phyloP scores from a whole-genome alignment of 2,888 invertebrate species.

The Tenthredo scrophulariae region DNA sequence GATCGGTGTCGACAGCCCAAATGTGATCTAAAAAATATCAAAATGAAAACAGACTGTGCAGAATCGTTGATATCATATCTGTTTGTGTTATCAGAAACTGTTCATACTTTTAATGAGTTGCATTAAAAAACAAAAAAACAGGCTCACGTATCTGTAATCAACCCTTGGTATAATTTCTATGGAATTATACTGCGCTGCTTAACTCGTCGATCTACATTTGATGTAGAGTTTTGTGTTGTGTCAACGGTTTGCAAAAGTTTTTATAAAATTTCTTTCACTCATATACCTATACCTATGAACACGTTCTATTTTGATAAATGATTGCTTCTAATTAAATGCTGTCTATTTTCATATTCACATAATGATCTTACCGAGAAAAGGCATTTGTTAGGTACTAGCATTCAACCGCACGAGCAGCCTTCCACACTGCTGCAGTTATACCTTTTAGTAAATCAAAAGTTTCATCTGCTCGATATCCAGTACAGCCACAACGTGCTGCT shows the following conservation, averaged over 20 bases:
- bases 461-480: not conserved
- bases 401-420: not conserved
- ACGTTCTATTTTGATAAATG: not conserved
- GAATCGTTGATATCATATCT: not conserved
- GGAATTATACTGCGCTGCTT: not conserved
- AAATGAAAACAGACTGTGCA: not conserved
- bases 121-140: not conserved
- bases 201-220: not conserved
- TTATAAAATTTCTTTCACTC: not conserved
- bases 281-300: not conserved
- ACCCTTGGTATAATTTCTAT: not conserved
- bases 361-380: not conserved
- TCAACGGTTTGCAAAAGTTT: not conserved
- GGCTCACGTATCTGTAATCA: not conserved
- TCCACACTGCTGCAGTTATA: not conserved
- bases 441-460: not conserved
- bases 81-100: not conserved
- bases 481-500: not conserved
- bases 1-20: conserved; percentile 41
- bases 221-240: not conserved
- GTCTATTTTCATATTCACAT: not conserved
- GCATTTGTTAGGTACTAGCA: conserved; percentile 8
- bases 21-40: conserved; percentile 14
- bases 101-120: not conserved
- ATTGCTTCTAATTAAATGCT: not conserved